phyloP scores from a whole-genome alignment of 2,113 vertebrate species.

The Mus musculus region DNA sequence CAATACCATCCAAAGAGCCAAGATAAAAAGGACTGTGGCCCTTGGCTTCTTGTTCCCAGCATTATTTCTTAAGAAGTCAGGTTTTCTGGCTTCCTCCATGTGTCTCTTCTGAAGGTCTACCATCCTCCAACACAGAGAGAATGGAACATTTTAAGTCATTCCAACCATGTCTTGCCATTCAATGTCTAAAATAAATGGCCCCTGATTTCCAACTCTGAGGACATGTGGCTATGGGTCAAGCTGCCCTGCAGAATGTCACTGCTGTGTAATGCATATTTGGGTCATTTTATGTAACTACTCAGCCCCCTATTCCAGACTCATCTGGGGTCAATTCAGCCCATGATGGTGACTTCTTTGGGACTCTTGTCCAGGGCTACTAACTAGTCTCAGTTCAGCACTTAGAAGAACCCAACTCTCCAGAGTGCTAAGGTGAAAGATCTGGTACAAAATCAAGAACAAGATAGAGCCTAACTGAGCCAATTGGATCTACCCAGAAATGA shows the following conservation, averaged over 20 bases:
- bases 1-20: not conserved
- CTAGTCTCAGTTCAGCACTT: constrained; percentile 37
- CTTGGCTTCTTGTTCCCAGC: not conserved
- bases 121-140: not conserved
- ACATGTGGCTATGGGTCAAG: constrained; percentile 19
- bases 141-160: constrained; percentile 19
- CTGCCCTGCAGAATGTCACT: not conserved
- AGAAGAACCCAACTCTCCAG: not conserved
- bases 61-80: not conserved
- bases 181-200: constrained; percentile 45
- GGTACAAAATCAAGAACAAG: constrained; percentile 57
- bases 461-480: constrained; percentile 9
- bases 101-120: constrained; percentile 1
- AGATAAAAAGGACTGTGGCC: not conserved
- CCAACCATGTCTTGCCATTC: not conserved
- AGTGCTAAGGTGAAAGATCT: constrained; percentile 51
- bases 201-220: constrained; percentile 24
- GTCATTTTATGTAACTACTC: constrained; percentile 19
- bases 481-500: constrained; percentile 22
- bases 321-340: constrained; percentile 34
- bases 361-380: not conserved
- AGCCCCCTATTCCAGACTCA: constrained; percentile 55
- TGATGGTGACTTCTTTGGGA: not conserved
- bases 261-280: not conserved
- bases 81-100: not conserved